These are phyloP conservation scores for Mythimna ferrago DNA, from an alignment of 2,888 invertebrate species.

Conservation along the genomic window DNA sequence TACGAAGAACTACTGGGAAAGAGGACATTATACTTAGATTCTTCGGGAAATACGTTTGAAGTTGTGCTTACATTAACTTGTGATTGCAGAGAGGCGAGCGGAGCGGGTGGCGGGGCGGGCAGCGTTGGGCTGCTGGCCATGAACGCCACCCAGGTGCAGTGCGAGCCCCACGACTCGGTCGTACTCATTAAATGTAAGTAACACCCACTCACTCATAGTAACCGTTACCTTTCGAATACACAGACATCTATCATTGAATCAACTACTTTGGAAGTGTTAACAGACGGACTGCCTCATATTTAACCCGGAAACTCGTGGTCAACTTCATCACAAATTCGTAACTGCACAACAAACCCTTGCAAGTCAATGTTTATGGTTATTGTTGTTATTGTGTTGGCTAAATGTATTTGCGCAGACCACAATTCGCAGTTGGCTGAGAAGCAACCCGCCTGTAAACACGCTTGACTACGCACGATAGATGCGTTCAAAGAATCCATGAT, in stretches of 20 bases:
- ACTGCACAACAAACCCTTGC: slow-evolving; percentile 22
- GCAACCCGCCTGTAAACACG: slow-evolving; percentile 1
- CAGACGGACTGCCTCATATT: slow-evolving; percentile 14
- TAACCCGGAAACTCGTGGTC: background rate
- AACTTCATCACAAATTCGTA: slow-evolving; percentile 8
- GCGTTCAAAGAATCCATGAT: slow-evolving; percentile 11
- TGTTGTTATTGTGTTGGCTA: slow-evolving; percentile 5
- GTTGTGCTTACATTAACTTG: slow-evolving; percentile 40
- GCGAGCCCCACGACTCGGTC: slow-evolving; percentile 93
- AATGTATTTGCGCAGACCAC: background rate
- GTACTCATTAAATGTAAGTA: slow-evolving; percentile 94
- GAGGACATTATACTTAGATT: slow-evolving; percentile 23
- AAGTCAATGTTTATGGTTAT: slow-evolving; percentile 2
- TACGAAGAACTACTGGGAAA: slow-evolving; percentile 38
- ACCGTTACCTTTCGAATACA: slow-evolving; percentile 32
- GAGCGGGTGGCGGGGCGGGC: slow-evolving; percentile 89
- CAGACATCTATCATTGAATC: slow-evolving; percentile 32
- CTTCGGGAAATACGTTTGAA: slow-evolving; percentile 31
- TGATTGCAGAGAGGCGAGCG: slow-evolving; percentile 83
- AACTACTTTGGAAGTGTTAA: slow-evolving; percentile 13
- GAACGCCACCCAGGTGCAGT: slow-evolving; percentile 92
- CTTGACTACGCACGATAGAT: background rate
- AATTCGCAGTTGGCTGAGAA: slow-evolving; percentile 37
- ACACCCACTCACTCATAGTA: slow-evolving; percentile 66
- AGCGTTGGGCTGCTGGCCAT: slow-evolving; percentile 89